Evolutionary conservation across 2,888 invertebrate genomes (phyloP).

Genomic region (Mellilla xanthometata): DNA sequence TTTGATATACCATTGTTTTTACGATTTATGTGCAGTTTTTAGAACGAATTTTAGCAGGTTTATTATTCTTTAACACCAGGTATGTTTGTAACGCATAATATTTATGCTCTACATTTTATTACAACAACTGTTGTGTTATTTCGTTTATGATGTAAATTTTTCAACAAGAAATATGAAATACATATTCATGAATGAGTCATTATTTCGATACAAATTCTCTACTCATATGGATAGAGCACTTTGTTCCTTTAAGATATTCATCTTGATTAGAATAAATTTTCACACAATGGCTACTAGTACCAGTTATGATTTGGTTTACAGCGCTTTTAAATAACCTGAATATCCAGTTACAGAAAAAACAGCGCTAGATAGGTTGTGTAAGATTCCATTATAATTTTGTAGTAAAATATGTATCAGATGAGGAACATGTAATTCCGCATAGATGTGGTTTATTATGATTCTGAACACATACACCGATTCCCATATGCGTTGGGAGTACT

Average conservation of each 20-base stretch:
- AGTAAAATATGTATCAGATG: slow-evolving; percentile 38
- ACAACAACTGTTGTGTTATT: slow-evolving; percentile 18
- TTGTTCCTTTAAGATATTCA: slow-evolving; percentile 20
- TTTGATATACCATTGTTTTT: slow-evolving; percentile 42
- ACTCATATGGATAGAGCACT: slow-evolving; percentile 13
- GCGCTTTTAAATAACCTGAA: slow-evolving; percentile 16
- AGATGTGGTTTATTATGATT: slow-evolving; percentile 42
- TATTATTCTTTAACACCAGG: slow-evolving; percentile 24
- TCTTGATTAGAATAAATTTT: slow-evolving; percentile 29
- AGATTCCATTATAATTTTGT: slow-evolving; percentile 39
- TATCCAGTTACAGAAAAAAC: slow-evolving; percentile 13
- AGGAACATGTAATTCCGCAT: slow-evolving; percentile 54
- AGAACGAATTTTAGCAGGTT: slow-evolving; percentile 32
- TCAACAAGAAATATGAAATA: slow-evolving; percentile 17
- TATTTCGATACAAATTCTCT: slow-evolving; percentile 14
- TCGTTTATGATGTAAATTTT: slow-evolving; percentile 5
- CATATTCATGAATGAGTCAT: slow-evolving; percentile 23
- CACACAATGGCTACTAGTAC: slow-evolving; percentile 24
- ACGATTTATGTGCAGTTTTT: slow-evolving; percentile 31
- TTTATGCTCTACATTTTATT: slow-evolving; percentile 21
- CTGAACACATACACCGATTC: slow-evolving; percentile 39
- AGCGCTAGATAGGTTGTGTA: slow-evolving; percentile 2
- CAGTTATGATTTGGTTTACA: slow-evolving; percentile 18
- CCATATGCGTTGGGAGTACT: slow-evolving; percentile 27
- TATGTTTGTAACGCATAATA: slow-evolving; percentile 11